A percentile compares a stretch with the other conserved stretches of the same genome.
Evolutionary conservation across 2,888 invertebrate species (phyloP).

Genomic region (Trissonchulus sp.): DNA sequence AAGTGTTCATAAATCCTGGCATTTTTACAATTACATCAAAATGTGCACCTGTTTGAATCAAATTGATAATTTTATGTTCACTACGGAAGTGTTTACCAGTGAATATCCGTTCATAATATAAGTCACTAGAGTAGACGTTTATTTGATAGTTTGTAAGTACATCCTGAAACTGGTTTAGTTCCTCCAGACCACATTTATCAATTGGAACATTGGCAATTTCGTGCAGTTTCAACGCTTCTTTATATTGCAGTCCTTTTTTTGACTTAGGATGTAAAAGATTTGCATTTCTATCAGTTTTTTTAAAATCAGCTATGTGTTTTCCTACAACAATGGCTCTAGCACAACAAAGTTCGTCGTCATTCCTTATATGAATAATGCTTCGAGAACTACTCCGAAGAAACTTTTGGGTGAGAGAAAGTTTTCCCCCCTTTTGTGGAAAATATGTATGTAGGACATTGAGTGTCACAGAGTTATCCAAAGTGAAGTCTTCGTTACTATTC

Average conservation of each 20-base stretch:
- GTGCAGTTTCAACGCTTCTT: no score
- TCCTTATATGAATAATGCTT: background rate
- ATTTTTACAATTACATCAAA: background rate
- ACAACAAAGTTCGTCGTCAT: no score
- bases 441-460: background rate
- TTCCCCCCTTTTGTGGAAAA: background rate
- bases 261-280: no score
- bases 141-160: background rate
- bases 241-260: no score
- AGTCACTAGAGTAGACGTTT: background rate
- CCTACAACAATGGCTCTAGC: no score
- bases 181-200: background rate
- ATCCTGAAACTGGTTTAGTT: background rate
- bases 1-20: background rate
- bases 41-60: background rate
- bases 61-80: background rate
- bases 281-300: no score
- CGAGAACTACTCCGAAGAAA: background rate
- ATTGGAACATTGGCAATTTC: no score
- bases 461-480: background rate
- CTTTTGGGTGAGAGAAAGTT: background rate
- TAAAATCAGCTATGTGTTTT: no score
- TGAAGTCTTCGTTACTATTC: background rate
- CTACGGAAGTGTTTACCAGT: background rate
- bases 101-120: conserved; percentile 26